These are phyloP conservation scores for Distichodus sexfasciatus DNA, from an alignment of 2,797 vertebrate species.

Conservation along the genomic window DNA sequence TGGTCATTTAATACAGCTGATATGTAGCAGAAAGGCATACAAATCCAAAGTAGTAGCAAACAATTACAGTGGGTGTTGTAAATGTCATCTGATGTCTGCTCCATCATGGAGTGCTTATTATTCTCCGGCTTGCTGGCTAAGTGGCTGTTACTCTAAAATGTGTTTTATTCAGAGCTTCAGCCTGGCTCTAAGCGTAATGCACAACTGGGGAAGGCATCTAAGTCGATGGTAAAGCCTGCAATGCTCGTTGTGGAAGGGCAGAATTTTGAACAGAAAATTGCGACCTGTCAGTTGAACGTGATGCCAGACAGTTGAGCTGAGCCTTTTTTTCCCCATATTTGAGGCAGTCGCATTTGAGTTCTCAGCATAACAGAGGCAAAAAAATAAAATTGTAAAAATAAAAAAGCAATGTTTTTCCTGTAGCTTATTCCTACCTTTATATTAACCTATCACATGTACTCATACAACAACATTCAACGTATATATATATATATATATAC, in stretches of 20 bases:
- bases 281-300: conserved; percentile 48
- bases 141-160: conserved; percentile 47
- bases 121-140: conserved; percentile 45
- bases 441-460: too few relatives aligned
- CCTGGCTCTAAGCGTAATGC: conserved; percentile 41
- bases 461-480: too few relatives aligned
- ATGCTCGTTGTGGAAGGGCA: conserved; percentile 36
- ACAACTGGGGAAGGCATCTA: conserved; percentile 36
- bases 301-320: conserved; percentile 38
- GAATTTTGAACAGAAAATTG: conserved; percentile 53
- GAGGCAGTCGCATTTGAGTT: conserved; percentile 34
- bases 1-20: conserved; percentile 43
- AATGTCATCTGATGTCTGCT: conserved; percentile 44
- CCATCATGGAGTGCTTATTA: conserved; percentile 50
- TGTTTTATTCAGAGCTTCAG: conserved; percentile 41
- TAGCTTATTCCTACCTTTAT: conserved; percentile 1
- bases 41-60: conserved; percentile 30
- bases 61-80: conserved; percentile 45
- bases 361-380: conserved; percentile 29
- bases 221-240: conserved; percentile 37
- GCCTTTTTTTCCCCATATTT: conserved; percentile 47
- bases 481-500: too few relatives aligned
- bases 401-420: too few relatives aligned
- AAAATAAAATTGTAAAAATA: conserved; percentile 36
- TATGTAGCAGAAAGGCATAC: conserved; percentile 29